Base-by-base conservation (phyloP, 1,140 invertebrate genomes). In the Cephus cinctus region DNA sequence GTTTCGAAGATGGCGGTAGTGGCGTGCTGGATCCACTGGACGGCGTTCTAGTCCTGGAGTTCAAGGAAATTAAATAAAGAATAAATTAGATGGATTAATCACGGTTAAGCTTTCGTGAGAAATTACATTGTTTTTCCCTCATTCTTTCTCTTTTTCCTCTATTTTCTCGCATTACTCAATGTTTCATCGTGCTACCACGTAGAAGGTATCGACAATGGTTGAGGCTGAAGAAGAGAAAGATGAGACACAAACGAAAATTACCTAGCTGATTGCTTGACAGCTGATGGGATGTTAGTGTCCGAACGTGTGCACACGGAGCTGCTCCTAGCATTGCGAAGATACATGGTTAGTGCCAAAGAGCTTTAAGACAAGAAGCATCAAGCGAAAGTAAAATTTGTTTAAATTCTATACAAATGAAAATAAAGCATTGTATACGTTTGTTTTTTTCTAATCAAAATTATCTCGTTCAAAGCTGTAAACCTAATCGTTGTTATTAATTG, bases 1-100 rank as follows among this genome's bases (percentile, higher is more conserved):
- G 60, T 53, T 82, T 81, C 20, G 84, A 77, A n/a, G 79, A 79
- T 14, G 84, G 75, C 6, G 83, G 79, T 47, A 86, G 77, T 23
- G 85, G 84, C 2, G 85, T 87, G 44, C 83, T 83, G 22, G 83
- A 84, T 15, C 84, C 84, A 56, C 75, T 78, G 2, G 85, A 86
- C 27, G 85, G 82, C 59, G 85, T 86, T 71, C 83, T 77, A 69
- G 84, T 83, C 67, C 85, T 75, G 25, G 25, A n/a, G 6, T 84
- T 66, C 51, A 43, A 63, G 47, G 52, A 43, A 46, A n/a, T n/a
- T 39, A 21, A 57, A 52, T 56, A 45, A 57, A 45, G 43, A 50
- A 39, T 36, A 27, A 31, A 12, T 57, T 14, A 16, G 41, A 27
- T 38, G 21, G 35, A 34, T 34, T 21, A 41, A 48, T 16, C 20